Evolutionary conservation across 2,888 invertebrate genomes (phyloP), one percentile per base, ranked within the genome.

Genomic region (Siphonodentalium dalli): DNA sequence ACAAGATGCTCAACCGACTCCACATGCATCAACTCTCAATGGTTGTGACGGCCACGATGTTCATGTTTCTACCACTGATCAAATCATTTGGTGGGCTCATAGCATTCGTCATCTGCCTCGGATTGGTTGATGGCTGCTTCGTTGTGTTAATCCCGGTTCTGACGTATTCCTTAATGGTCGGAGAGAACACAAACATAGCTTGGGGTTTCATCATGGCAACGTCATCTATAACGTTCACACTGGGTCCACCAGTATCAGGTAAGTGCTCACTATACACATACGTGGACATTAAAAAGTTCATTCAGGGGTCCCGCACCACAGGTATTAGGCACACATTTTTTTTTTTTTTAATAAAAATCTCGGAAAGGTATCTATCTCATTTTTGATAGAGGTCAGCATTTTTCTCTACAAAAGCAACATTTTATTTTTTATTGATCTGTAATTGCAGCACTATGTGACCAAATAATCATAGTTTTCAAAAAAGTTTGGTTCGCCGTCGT

Each of bases 191-290:
- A 6, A 66, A 69, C 1, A 41, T 71, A 13, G 75, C 73, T 8
- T 75, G 74, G 74, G 72, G 75, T 8, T 70, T 72, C 41, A 50
- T 75, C 48, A 63, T 62, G 8, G 66, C 69, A 5, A 61, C 67
- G 11, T 61, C 61, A 20, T 74, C 74, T 11, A 40, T 75, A 2
- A 71, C 74, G 4, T 74, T 68, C 41, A 72, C 69, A 1, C 51
- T 72, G 3, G 75, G 75, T 21, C 75, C 75, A 3, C 73, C 73
- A 8, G 55, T 69, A 1, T 72, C 75, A 59, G 75, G 75, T 75
- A 54, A 28, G 48, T 27, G n/a, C n/a, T n/a, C n/a, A n/a, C n/a
- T n/a, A n/a, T n/a, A n/a, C n/a, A n/a, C n/a, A n/a, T n/a, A n/a
- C n/a, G n/a, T n/a, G n/a, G n/a, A n/a, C n/a, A n/a, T n/a, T n/a